Base-by-base conservation (phyloP, 2,113 vertebrate species). In the Centropus unirufus region DNA sequence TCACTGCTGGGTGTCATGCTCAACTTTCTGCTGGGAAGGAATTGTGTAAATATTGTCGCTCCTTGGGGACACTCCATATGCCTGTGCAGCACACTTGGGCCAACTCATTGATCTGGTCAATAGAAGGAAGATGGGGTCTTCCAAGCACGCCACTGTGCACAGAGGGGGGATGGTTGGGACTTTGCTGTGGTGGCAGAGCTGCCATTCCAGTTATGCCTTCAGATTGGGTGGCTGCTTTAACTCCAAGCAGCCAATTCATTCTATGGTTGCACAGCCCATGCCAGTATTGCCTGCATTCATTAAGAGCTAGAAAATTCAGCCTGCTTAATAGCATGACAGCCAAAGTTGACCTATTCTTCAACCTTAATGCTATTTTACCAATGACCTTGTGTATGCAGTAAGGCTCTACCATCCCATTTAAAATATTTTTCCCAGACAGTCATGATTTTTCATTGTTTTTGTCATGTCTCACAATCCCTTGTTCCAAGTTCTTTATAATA, bases 81-180 rank as follows among this genome's bases (percentile, higher is more conserved):
- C 10, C 59, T 42, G 19, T 4, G 0, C 0, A 0, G 40, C 39
- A 47, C 9, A 11, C 18, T 9, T 44, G 15, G 20, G 24, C 18
- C 39, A 59, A 47, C 11, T 10, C 12, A 23, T 5, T 30, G 44
- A 8, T 20, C 22, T 63, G 54, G 18, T 8, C 9, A 55, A 10
- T 0, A 1, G 10, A 14, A 68, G 5, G 13, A 76, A 58, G 47
- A 29, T 22, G 26, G 30, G 6, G 9, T 34, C 17, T 59, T 72
- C 14, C 16, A 8, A 0, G 1, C 5, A 10, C 1, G 1, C 34
- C 19, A 12, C 4, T 0, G 1, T 14, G 2, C 13, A 21, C 14
- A 36, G 5, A 6, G 0, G 0, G 23, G 16, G 12, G 5, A 34
- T 5, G n/a, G 32, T 9, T 21, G 36, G 29, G 24, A 62, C 27